Evolutionary conservation across 37 sponge, comb jelly and placozoan species (phyloP).

Genomic region (Petrosia ficiformis): DNA sequence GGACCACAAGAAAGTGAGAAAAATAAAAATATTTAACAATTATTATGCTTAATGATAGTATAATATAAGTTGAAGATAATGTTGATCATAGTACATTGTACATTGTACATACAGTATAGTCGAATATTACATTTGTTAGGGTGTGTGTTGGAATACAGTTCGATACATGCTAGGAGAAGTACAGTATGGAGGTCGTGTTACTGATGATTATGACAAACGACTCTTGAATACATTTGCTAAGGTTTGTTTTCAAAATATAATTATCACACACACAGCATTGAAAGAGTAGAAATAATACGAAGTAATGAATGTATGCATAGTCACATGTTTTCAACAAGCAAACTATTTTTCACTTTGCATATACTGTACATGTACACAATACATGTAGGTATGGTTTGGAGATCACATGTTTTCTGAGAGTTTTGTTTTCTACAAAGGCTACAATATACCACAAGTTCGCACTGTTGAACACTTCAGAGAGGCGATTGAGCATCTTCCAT

Average conservation of each 20-base stretch:
- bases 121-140: slow-evolving; percentile 46
- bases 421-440: slow-evolving; percentile 93
- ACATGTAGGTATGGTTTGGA: slow-evolving; percentile 86
- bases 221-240: slow-evolving; percentile 94
- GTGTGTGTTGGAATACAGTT: slow-evolving; percentile 97
- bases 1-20: slow-evolving; percentile 86
- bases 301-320: background rate
- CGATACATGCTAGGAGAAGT: slow-evolving; percentile 99
- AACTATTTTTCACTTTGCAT: background rate
- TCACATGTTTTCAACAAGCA: background rate
- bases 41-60: background rate
- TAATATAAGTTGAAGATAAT: background rate
- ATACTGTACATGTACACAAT: too few species aligned
- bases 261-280: background rate
- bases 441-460: slow-evolving; percentile 84
- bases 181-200: slow-evolving; percentile 99
- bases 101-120: background rate
- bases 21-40: background rate
- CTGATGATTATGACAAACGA: slow-evolving; percentile 97
- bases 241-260: too few species aligned
- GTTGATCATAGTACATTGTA: too few species aligned
- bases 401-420: slow-evolving; percentile 85
- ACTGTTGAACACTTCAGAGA: slow-evolving; percentile 81
- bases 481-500: slow-evolving; percentile 91
- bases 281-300: background rate